A percentile compares a stretch with the other conserved stretches of the same genome.
Evolutionary conservation across 35 echinoderm and acorn worm genomes (phyloP).

Genomic region (Apostichopus californicus): DNA sequence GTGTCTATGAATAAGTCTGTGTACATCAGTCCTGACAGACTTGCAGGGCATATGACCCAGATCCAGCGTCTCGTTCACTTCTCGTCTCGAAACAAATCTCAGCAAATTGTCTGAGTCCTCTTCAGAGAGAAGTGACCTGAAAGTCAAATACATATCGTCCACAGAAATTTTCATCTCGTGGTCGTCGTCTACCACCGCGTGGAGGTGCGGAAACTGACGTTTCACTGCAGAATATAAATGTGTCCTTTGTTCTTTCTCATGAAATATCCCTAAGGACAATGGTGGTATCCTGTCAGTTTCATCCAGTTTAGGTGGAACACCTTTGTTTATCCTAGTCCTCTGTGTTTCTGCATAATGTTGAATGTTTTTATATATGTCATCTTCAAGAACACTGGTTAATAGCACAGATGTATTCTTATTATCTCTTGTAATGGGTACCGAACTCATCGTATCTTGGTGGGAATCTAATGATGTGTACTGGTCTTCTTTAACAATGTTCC

Average conservation of each 20-base stretch:
- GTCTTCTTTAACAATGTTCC: background rate
- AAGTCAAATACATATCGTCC: slow-evolving; percentile 46
- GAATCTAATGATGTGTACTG: background rate
- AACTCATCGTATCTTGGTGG: background rate
- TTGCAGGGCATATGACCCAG: slow-evolving; percentile 41
- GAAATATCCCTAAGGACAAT: slow-evolving; percentile 55
- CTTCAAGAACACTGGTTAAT: background rate
- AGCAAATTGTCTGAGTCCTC: slow-evolving; percentile 53
- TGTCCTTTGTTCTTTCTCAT: slow-evolving; percentile 61
- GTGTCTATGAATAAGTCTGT: slow-evolving; percentile 75
- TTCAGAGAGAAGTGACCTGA: slow-evolving; percentile 33
- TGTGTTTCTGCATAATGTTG: background rate
- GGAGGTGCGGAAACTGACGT: slow-evolving; percentile 70
- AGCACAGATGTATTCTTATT: background rate
- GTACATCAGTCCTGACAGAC: slow-evolving; percentile 65
- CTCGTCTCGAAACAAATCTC: slow-evolving; percentile 52
- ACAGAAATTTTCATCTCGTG: slow-evolving; percentile 51
- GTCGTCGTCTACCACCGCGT: slow-evolving; percentile 11
- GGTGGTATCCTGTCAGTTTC: background rate
- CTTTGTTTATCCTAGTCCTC: background rate
- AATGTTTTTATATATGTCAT: background rate
- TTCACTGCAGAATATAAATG: slow-evolving; percentile 59
- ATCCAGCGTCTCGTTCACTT: slow-evolving; percentile 27
- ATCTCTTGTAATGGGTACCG: background rate
- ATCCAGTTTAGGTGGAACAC: background rate